phyloP scores from a whole-genome alignment of 35 echinoderm and acorn worm species.

The Lytechinus variegatus region DNA sequence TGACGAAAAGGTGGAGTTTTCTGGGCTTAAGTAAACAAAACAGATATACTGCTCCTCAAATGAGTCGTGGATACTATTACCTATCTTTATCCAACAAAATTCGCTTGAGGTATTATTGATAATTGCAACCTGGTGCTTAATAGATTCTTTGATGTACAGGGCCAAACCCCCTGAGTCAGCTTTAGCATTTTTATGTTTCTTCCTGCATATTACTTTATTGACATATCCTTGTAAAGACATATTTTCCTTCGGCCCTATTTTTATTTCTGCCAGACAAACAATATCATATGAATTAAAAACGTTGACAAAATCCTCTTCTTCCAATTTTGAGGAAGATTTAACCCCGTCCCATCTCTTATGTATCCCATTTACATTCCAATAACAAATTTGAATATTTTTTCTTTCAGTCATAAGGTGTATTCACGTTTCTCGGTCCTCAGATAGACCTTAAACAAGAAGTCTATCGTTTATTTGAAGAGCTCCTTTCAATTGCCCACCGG shows the following conservation, averaged over 20 bases:
- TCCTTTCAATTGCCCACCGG: background rate
- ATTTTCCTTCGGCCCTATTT: background rate
- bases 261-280: background rate
- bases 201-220: background rate
- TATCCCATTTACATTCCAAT: slow-evolving; percentile 29
- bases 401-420: background rate
- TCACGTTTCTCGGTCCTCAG: background rate
- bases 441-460: background rate
- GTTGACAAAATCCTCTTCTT: background rate
- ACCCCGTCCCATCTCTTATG: background rate
- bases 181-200: background rate
- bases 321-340: background rate
- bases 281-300: background rate
- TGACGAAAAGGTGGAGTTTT: background rate
- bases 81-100: background rate
- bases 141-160: background rate
- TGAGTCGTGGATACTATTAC: background rate
- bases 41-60: background rate
- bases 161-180: too few relatives aligned
- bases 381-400: background rate
- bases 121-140: background rate
- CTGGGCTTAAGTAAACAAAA: too few relatives aligned
- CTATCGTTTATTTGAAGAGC: background rate
- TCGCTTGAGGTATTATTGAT: background rate
- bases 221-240: background rate